Conservation (phyloP, 2,797 vertebrate genomes). For the Schizopygopsis malacanthus region DNA sequence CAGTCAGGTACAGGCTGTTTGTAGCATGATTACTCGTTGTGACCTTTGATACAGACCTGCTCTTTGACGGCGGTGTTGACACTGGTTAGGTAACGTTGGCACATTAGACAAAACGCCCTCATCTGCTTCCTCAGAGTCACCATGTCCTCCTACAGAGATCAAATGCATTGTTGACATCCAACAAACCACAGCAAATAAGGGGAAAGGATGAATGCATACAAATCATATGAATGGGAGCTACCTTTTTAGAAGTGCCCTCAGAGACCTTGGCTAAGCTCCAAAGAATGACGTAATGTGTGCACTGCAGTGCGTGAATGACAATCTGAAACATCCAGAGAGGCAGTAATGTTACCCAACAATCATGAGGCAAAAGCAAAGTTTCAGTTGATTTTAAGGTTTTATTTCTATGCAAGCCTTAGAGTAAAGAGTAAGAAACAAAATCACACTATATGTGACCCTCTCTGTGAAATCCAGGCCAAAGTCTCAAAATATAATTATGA, state of each 20-base stretch:
- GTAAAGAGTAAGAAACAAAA: not conserved
- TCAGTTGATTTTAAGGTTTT: not conserved
- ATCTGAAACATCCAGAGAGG: conserved; percentile 78
- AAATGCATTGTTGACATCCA: conserved; percentile 26
- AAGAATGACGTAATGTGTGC: conserved; percentile 98
- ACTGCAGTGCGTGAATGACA: conserved; percentile 97
- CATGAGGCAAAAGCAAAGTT: not conserved
- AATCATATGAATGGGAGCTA: conserved; percentile 60
- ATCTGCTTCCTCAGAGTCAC: conserved; percentile 96
- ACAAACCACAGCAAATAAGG: conserved; percentile 29
- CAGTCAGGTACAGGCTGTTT: not conserved
- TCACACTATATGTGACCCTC: not conserved
- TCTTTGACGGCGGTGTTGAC: conserved; percentile 99
- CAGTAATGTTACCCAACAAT: not conserved
- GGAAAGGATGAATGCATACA: not conserved
- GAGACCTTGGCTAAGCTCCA: conserved; percentile 97
- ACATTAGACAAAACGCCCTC: conserved; percentile 99
- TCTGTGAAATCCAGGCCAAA: too few relatives aligned
- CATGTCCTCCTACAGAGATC: conserved; percentile 87
- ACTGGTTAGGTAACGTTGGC: conserved; percentile 98
- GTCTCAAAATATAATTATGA: too few relatives aligned
- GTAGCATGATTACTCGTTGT: not conserved
- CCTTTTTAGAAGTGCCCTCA: conserved; percentile 95
- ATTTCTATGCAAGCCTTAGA: not conserved
- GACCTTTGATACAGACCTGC: conserved; percentile 82